Evolutionary conservation across 2,797 vertebrate genomes (phyloP), one percentile per base, ranked within the genome.

Genomic region (Pogoniulus pusillus): DNA sequence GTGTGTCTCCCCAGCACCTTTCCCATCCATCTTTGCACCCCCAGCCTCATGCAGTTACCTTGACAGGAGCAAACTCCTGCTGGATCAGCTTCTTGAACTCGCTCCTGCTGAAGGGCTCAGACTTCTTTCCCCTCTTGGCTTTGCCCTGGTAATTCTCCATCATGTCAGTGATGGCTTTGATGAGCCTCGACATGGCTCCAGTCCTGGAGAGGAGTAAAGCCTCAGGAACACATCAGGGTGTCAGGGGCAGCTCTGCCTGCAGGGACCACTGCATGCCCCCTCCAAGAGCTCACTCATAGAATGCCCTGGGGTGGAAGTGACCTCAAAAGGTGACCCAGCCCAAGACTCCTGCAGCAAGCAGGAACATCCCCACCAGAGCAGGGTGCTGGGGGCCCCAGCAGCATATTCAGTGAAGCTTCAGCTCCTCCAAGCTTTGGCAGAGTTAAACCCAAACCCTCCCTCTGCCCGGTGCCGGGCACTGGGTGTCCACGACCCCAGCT

Each of bases 41-140:
- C 51, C 2, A 0, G 55, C 10, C 30, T 68, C 7, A 0, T 1
- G 12, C 16, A 8, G 4, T 51, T 26, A 93, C 95, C 95, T 93
- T 95, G 72, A 68, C 93, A 13, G 95, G 95, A 68, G 76, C 51
- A 18, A 93, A 91, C 24, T 96, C 95, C 90, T 96, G 92, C 72
- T 95, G 95, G 72, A 95, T 90, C 84, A 96, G 84, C 86, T 85
- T 94, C 84, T 91, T 94, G 90, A 96, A 95, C 62, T 96, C 95
- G 1, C 93, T 89, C 73, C 94, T 90, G 5, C 81, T 90, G 86
- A 94, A 93, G 1, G 78, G 2, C 34, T 93, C 94, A 0, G 93
- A 13, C 4, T 85, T 90, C 62, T n/a, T 89, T 16, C 65, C 84
- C 76, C 68, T 95, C 59, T 55, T 74, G 86, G 62, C 4, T 4